phyloP scores from a whole-genome alignment of 2,797 vertebrate species.

The Acridotheres tristis region DNA sequence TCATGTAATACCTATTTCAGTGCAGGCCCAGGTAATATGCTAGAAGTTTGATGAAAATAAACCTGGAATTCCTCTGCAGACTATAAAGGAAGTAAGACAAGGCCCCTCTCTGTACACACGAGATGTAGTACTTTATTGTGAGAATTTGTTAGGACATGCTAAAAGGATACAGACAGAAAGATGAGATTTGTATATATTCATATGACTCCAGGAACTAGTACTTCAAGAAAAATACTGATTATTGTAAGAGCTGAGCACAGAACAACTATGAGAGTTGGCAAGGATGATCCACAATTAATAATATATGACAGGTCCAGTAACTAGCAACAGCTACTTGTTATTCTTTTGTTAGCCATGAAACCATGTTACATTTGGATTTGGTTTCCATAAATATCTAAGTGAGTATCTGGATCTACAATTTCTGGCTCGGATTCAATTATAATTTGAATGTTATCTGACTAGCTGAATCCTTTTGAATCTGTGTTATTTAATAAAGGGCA shows the following conservation, averaged over 20 bases:
- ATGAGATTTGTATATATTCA: not conserved
- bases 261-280: not conserved
- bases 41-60: not conserved
- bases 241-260: not conserved
- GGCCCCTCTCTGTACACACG: not conserved
- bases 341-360: constrained; percentile 20
- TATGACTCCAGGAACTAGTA: not conserved
- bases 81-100: not conserved
- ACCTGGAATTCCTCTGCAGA: not conserved
- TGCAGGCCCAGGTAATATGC: not conserved
- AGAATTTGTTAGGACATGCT: not conserved
- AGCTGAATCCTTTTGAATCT: not conserved
- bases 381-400: constrained; percentile 28
- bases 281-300: not conserved
- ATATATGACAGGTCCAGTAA: not conserved
- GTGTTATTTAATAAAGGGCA: not conserved
- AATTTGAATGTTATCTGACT: constrained; percentile 35
- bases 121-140: not conserved
- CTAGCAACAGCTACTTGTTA: constrained; percentile 40
- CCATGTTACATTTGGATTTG: constrained; percentile 24
- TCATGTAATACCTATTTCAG: not conserved
- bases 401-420: constrained; percentile 6
- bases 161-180: not conserved
- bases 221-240: constrained; percentile 9
- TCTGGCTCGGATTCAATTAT: not conserved